Conservation (phyloP, 2,888 invertebrate genomes). For the Drosophila anomelani region DNA sequence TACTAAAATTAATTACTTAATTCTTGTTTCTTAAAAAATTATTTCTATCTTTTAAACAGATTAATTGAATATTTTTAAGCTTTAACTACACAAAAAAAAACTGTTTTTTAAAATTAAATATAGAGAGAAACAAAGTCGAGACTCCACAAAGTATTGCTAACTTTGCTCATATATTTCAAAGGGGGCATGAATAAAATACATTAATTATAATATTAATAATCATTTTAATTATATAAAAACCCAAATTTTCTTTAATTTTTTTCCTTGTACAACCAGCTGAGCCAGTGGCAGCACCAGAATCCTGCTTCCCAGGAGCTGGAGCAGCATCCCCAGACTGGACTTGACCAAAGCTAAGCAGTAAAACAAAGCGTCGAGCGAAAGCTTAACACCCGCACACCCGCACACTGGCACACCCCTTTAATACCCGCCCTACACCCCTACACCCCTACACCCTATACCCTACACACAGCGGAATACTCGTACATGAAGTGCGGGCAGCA, state of each 20-base stretch:
- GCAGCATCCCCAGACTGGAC: conserved; percentile 51
- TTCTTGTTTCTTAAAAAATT: no score
- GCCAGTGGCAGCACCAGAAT: conserved; percentile 21
- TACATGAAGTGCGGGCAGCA: conserved; percentile 45
- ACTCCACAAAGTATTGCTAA: not conserved
- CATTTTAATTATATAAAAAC: not conserved
- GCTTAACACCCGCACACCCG: conserved; percentile 51
- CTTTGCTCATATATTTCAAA: not conserved
- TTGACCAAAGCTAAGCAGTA: conserved; percentile 63
- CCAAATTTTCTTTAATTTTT: not conserved
- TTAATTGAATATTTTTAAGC: not conserved
- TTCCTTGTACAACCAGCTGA: conserved; percentile 8
- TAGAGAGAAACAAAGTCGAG: no score
- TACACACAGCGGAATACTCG: conserved; percentile 8
- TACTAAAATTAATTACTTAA: no score
- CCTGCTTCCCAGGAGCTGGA: conserved; percentile 2
- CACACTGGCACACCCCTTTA: conserved; percentile 4
- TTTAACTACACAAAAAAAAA: no score
- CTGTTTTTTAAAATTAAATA: not conserved
- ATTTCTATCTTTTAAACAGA: no score
- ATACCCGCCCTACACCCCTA: conserved; percentile 2
- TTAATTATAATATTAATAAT: no score
- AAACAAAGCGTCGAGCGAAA: conserved; percentile 70
- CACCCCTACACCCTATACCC: not conserved
- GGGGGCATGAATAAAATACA: no score